Evolutionary conservation across 2,888 invertebrate species (phyloP).

Genomic region (Agrenia bidenticulata): DNA sequence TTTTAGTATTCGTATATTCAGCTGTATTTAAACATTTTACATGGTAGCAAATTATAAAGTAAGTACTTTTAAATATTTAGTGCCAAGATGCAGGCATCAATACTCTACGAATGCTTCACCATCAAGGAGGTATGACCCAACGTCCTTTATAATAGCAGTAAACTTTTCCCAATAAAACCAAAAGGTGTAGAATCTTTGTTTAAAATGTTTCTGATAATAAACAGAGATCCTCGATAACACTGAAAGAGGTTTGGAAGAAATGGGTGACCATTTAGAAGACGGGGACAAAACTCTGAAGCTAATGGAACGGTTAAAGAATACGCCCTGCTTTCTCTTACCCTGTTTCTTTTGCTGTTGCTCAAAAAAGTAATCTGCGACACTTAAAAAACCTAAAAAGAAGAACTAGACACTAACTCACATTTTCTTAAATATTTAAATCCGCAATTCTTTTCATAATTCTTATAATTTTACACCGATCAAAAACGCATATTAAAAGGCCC

Average conservation of each 20-base stretch:
- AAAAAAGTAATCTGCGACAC: no score
- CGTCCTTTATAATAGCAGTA: background rate
- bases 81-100: conserved; percentile 11
- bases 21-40: background rate
- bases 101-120: conserved; percentile 7
- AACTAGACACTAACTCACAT: no score
- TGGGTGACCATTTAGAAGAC: background rate
- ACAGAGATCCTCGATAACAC: conserved; percentile 8
- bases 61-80: no score
- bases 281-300: conserved; percentile 2
- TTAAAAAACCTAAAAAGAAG: no score
- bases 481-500: no score
- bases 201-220: background rate
- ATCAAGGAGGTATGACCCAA: conserved; percentile 10
- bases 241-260: conserved; percentile 4
- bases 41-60: no score
- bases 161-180: background rate
- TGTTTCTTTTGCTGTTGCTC: conserved; percentile 13
- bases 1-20: background rate
- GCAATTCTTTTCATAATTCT: no score
- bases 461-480: no score
- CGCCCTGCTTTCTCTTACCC: background rate
- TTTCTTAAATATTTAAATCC: no score
- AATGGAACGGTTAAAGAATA: conserved; percentile 7
- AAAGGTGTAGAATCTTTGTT: background rate